Evolutionary conservation across 2,113 vertebrate genomes (phyloP), one percentile per base, ranked within the genome.

Genomic region (Anarrhichthys ocellatus): DNA sequence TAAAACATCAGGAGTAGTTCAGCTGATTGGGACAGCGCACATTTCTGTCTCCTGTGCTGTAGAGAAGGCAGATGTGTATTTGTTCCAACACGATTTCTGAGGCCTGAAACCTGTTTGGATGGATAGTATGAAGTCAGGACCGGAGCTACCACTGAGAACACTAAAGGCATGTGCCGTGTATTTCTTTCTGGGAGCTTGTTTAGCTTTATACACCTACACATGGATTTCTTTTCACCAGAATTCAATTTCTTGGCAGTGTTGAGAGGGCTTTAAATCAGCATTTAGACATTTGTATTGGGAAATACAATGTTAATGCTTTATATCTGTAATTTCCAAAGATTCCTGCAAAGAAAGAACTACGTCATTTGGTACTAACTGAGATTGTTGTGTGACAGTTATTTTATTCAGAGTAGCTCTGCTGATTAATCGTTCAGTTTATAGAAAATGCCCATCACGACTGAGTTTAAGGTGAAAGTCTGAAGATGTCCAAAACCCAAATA

Each of bases 1-100:
- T 77, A 42, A 75, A 81, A 52, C 42, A 82, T 46, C 68, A 20
- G 17, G 27, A 69, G 46, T 56, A 52, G 58, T 66, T 46, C 29
- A 74, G 74, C 40, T 67, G 27, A 73, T 59, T 1, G 15, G 2
- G 34, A 27, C 34, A 38, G 22, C 22, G 24, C 52, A 5, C 8
- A 4, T 54, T n/a, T 54, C 22, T 54, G 22, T 40, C 36, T 58
- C 6, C 27, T 22, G 36, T 50, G 34, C 36, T 67, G 67, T 3
- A 59, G 24, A 72, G 44, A 32, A 22, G 22, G 48, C 2, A 20
- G 22, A 65, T 69, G 9, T 71, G 62, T 10, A 24, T 61, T 61
- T 56, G 27, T 61, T 40, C 22, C 15, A 48, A 14, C 10, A 34
- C 8, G 20, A 66, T 36, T 40, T 38, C 54, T 27, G 59, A 75